Base-by-base conservation (phyloP, 1,140 invertebrate species). In the Zaprionus ghesquierei region DNA sequence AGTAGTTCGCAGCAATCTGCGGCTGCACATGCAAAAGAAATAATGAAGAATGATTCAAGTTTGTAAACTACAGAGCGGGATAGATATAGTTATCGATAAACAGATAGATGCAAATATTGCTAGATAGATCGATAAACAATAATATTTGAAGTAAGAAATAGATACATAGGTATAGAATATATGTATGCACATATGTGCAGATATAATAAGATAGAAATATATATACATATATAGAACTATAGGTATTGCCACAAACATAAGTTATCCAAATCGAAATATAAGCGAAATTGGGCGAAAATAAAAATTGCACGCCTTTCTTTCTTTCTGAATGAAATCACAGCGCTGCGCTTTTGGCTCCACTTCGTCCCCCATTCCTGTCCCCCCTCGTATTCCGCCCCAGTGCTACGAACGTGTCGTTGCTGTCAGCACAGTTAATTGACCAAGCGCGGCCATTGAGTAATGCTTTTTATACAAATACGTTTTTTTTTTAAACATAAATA, bases 341-440 rank as follows among this genome's bases (percentile, higher is more conserved):
- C 75, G 59, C 53, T 79, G 56, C 55, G 69, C 60, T 70, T 77
- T 78, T 56, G 25, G 62, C 50, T 59, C 35, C n/a, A 15, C 6
- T 9, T 33, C 20, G 33, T 20, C 25, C 20, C 53, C 35, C 10
- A 3, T 10, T n/a, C 27, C 5, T 20, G n/a, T 31, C 3, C 22
- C 2, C 8, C 12, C 3, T 4, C 18, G 6, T 3, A 0, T 22
- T 53, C 15, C 23, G 33, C 9, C n/a, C 0, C 41, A 23, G 5
- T 22, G 13, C 13, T 20, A 60, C 46, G 9, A 46, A 49, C 23
- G 53, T 59, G 65, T 69, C 68, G 60, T 6, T 46, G 41, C 53
- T 76, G 75, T 84, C 80, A 79, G 76, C 72, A 79, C 60, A 79
- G 65, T 79, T 84, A 80, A 84, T 84, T 84, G 80, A 84, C 79